Evolutionary conservation across 1,140 invertebrate species (phyloP).

Genomic region (Streblospio benedicti): DNA sequence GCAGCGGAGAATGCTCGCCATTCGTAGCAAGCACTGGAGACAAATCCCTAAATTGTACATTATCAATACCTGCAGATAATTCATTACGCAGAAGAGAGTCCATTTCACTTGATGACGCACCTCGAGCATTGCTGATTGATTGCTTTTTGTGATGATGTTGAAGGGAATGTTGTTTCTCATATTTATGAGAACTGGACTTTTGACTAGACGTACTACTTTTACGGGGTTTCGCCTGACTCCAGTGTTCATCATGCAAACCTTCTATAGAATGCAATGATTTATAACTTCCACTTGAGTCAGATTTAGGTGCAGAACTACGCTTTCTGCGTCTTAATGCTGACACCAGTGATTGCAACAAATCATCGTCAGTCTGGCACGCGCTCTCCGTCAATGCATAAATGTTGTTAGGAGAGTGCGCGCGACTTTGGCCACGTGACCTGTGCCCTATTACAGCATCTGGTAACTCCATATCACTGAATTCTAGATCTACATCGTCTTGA

Average conservation of each 20-base stretch:
- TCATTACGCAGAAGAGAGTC: too few relatives aligned
- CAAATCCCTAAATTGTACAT: too few relatives aligned
- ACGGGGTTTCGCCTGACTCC: neutral
- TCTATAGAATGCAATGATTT: neutral
- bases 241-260: neutral
- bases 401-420: neutral
- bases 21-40: neutral
- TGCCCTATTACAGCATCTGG: neutral
- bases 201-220: neutral
- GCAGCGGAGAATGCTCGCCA: neutral
- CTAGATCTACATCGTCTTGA: too few relatives aligned
- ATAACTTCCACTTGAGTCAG: neutral
- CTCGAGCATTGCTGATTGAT: neutral
- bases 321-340: neutral
- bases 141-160: too few relatives aligned
- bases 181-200: too few relatives aligned
- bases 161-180: too few relatives aligned
- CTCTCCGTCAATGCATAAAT: neutral
- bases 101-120: neutral
- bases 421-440: neutral
- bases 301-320: neutral
- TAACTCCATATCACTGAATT: neutral
- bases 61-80: too few relatives aligned
- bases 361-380: conserved; percentile 8
- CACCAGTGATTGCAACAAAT: conserved; percentile 4